Base-by-base conservation (phyloP, 1,140 invertebrate genomes). In the Dermatophagoides farinae region DNA sequence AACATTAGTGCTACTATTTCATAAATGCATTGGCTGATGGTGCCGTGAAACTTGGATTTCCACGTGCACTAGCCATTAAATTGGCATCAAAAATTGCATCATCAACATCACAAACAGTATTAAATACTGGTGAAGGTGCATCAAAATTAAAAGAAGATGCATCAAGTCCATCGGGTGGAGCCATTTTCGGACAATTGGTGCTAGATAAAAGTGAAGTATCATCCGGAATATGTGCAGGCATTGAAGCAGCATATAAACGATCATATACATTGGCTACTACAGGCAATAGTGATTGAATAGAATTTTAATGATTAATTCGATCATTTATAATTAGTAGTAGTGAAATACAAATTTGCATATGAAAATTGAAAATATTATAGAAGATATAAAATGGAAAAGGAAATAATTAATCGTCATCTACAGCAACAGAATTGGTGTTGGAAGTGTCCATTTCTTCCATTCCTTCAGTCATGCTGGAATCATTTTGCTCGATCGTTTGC, bases 161-260 rank as follows among this genome's bases (percentile, higher is more conserved):
- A 6, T 77, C 76, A 62, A 77, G 76, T 54, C 76, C 78, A 55
- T 76, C 71, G 11, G 79, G 79, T 57, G 75, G 84, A 4, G 92
- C 91, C 0, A 88, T 92, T 37, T 79, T 84, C 41, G 91, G 80
- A 1, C 78, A 95, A 50, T 83, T 87, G 70, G 78, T 82, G 68
- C 75, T 97, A 31, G 92, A 97, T 70, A 76, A 81, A 65, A 77
- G 80, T 66, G 84, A 71, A 76, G 71, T 84, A 82, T 67, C 80
- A 80, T 70, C 77, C 50, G 79, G 85, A 1, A 70, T 97, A 20
- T 89, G 93, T 60, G 84, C 83, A 22, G 91, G 91, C 23, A 80
- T 97, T 40, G 85, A 90, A 74, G 82, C 82, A 8, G 74, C 77
- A 0, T 70, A 74, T 23, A 62, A 67, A 54, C 64, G 66, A 59